phyloP scores from a whole-genome alignment of 1,140 invertebrate genomes.

The Zaprionus vittiger region DNA sequence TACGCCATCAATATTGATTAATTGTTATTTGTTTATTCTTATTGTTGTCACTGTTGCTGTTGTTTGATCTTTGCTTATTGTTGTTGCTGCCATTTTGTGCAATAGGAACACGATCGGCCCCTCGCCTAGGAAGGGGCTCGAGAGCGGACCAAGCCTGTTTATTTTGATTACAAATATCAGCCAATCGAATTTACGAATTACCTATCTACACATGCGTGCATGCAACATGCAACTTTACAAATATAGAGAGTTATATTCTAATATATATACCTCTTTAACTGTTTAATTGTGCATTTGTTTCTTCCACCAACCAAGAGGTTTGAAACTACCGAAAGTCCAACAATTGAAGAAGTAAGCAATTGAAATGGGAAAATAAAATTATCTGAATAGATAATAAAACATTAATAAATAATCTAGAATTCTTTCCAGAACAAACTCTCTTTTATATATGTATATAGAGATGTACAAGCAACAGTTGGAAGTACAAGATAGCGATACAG shows the following conservation, averaged over 20 bases:
- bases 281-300: neutral
- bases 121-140: neutral
- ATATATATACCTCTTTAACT: constrained; percentile 1
- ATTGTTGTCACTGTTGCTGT: constrained; percentile 1
- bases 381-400: neutral
- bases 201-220: constrained; percentile 2
- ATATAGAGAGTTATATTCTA: neutral
- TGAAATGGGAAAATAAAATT: too few species aligned
- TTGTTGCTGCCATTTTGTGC: neutral
- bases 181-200: constrained; percentile 1
- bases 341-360: neutral
- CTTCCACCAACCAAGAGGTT: neutral
- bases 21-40: neutral
- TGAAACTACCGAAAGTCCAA: neutral
- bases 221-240: constrained; percentile 1
- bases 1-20: neutral
- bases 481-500: neutral
- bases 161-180: constrained; percentile 4
- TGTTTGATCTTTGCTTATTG: neutral
- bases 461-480: neutral
- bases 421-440: too few species aligned
- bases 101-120: constrained; percentile 3
- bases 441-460: neutral
- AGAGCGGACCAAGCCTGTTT: neutral
- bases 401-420: neutral